These are phyloP conservation scores for Drosophila cyrtoloma DNA, from an alignment of 2,888 invertebrate genomes.

Conservation along the genomic window DNA sequence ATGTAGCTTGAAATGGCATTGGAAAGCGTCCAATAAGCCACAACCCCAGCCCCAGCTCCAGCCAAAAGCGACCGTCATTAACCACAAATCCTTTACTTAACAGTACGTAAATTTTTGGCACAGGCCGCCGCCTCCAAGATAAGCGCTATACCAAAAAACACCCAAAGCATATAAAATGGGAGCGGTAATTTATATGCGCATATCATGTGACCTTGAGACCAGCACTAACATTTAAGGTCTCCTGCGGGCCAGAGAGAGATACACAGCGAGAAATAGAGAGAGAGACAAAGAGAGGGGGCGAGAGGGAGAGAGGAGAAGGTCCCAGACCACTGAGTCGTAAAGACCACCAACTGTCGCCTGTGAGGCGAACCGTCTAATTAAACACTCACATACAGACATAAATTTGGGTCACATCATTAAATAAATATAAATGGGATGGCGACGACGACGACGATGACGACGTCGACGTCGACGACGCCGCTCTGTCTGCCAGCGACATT, in stretches of 20 bases:
- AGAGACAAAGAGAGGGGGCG: neutral
- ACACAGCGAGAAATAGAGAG: neutral
- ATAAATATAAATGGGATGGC: constrained; percentile 78
- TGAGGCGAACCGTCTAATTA: constrained; percentile 73
- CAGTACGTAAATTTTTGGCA: constrained; percentile 80
- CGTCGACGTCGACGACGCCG: neutral
- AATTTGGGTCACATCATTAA: constrained; percentile 82
- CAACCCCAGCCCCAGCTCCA: constrained; percentile 3
- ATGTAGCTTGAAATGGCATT: constrained; percentile 64
- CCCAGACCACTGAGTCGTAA: constrained; percentile 65
- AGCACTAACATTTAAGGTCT: constrained; percentile 59
- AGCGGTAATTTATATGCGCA: constrained; percentile 66
- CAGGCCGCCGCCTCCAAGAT: constrained; percentile 65
- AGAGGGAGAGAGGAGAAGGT: neutral
- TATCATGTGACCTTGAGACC: constrained; percentile 76
- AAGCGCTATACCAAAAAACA: constrained; percentile 39
- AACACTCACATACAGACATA: constrained; percentile 78
- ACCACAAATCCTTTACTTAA: constrained; percentile 81
- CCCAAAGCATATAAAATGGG: constrained; percentile 24
- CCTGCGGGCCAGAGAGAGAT: neutral
- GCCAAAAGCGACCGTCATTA: constrained; percentile 73
- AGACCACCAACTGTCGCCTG: constrained; percentile 76
- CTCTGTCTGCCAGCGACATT: constrained; percentile 57
- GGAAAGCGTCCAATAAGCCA: constrained; percentile 44
- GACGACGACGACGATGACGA: neutral